Conservation (phyloP, 2,888 invertebrate species). For the Drosophila buzzatii region DNA sequence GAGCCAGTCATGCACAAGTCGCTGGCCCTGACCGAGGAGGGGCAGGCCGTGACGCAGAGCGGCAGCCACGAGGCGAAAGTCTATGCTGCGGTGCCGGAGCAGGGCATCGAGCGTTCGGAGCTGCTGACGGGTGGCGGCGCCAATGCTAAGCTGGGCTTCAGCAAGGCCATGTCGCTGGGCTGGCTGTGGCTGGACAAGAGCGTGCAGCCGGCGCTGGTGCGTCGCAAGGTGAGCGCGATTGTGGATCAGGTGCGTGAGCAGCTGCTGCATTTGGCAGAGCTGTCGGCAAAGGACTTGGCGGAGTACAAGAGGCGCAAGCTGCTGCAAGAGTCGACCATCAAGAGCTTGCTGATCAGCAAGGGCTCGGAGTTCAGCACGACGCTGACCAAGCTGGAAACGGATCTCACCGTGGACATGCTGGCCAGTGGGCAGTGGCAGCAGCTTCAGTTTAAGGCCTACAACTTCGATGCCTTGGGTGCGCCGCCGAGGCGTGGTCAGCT, state of each 20-base stretch:
- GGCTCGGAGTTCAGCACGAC: not conserved
- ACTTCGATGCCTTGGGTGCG: conserved; percentile 94
- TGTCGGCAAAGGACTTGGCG: conserved; percentile 89
- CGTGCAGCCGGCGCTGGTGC: conserved; percentile 89
- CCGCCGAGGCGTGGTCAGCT: conserved; percentile 87
- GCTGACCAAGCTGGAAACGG: not conserved
- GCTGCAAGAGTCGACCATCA: conserved; percentile 92
- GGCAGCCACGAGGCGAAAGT: conserved; percentile 2
- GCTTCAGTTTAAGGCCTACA: conserved; percentile 96
- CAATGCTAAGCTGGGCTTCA: conserved; percentile 90
- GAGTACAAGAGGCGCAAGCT: conserved; percentile 96
- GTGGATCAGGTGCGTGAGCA: conserved; percentile 90
- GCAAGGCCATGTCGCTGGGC: conserved; percentile 95
- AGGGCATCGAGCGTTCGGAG: not conserved
- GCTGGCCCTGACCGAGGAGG: not conserved
- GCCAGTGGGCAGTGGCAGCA: not conserved
- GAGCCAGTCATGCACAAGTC: not conserved
- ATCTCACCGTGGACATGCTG: conserved; percentile 1
- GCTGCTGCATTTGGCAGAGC: conserved; percentile 88
- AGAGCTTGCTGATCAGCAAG: not conserved
- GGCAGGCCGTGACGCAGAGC: not conserved
- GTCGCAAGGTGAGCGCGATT: conserved; percentile 89
- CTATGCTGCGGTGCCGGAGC: not conserved
- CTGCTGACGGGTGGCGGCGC: conserved; percentile 84
- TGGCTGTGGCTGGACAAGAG: conserved; percentile 3